Evolutionary conservation across 2,113 vertebrate species (phyloP).

Genomic region (Odontesthes bonariensis): DNA sequence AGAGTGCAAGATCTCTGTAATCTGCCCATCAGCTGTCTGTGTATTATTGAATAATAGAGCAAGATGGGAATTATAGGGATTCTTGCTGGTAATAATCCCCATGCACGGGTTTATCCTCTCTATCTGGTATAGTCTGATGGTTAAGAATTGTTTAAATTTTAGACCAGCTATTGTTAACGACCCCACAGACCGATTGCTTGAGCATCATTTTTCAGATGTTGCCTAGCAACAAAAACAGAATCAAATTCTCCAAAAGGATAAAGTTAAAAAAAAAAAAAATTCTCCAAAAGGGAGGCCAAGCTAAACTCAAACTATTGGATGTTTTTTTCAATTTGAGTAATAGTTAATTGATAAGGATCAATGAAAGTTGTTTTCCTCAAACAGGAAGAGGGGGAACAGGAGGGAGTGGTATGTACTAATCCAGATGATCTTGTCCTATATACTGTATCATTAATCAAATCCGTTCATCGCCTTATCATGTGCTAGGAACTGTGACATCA

Average conservation of each 20-base stretch:
- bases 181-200: conserved; percentile 8
- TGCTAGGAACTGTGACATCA: conserved; percentile 59
- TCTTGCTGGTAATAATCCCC: conserved; percentile 75
- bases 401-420: conserved; percentile 55
- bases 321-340: conserved; percentile 13
- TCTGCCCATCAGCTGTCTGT: conserved; percentile 74
- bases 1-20: conserved; percentile 62
- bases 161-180: conserved; percentile 42
- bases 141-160: conserved; percentile 62
- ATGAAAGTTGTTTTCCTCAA: conserved; percentile 5
- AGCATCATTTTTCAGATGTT: conserved; percentile 1
- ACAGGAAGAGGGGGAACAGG: conserved; percentile 16
- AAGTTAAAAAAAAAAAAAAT: too few relatives aligned
- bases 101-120: conserved; percentile 60
- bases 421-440: conserved; percentile 76
- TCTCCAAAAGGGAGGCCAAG: conserved; percentile 1
- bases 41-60: conserved; percentile 79
- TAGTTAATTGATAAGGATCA: conserved; percentile 3
- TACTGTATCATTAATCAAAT: conserved; percentile 78
- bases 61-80: conserved; percentile 79
- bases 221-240: conserved; percentile 4
- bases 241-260: conserved; percentile 10
- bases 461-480: conserved; percentile 79
- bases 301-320: not conserved
- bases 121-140: conserved; percentile 51